Conservation (phyloP, 2,888 invertebrate genomes). For the Drosophila cognata region DNA sequence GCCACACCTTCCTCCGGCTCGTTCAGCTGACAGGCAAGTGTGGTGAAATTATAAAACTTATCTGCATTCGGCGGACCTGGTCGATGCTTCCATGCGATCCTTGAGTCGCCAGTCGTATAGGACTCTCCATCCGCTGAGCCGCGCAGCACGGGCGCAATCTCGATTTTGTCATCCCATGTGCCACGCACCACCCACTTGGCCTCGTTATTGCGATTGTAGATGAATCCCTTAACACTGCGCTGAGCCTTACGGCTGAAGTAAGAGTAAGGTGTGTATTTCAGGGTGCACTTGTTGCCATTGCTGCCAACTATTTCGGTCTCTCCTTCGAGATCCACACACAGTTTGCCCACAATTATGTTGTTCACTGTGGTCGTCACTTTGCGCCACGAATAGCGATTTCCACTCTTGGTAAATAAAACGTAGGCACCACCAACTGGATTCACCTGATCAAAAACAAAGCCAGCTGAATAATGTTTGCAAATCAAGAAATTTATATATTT, state of each 20-base stretch:
- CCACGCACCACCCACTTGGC: slow-evolving; percentile 92
- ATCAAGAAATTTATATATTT: slow-evolving; percentile 23
- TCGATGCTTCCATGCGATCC: slow-evolving; percentile 94
- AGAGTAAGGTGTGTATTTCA: slow-evolving; percentile 99
- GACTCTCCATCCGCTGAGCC: slow-evolving; percentile 91
- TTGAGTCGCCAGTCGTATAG: slow-evolving; percentile 95
- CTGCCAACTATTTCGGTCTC: slow-evolving; percentile 97
- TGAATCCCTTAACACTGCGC: slow-evolving; percentile 93
- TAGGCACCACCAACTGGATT: slow-evolving; percentile 91
- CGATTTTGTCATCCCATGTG: slow-evolving; percentile 98
- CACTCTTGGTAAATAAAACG: slow-evolving; percentile 88
- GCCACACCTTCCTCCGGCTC: slow-evolving; percentile 96
- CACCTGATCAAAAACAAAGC: slow-evolving; percentile 31
- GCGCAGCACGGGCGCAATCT: slow-evolving; percentile 94
- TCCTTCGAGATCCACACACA: slow-evolving; percentile 99
- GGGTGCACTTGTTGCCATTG: slow-evolving; percentile 97
- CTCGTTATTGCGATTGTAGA: slow-evolving; percentile 90
- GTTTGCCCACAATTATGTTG: slow-evolving; percentile 99
- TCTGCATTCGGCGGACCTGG: slow-evolving; percentile 89
- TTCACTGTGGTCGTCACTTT: slow-evolving; percentile 99
- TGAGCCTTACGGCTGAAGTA: slow-evolving; percentile 99
- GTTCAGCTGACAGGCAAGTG: slow-evolving; percentile 97
- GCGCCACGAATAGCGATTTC: slow-evolving; percentile 98
- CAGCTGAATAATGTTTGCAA: not conserved
- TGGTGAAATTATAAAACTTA: slow-evolving; percentile 96